Evolutionary conservation across 2,113 vertebrate genomes (phyloP), one percentile per base, ranked within the genome.

Genomic region (Agapornis roseicollis): DNA sequence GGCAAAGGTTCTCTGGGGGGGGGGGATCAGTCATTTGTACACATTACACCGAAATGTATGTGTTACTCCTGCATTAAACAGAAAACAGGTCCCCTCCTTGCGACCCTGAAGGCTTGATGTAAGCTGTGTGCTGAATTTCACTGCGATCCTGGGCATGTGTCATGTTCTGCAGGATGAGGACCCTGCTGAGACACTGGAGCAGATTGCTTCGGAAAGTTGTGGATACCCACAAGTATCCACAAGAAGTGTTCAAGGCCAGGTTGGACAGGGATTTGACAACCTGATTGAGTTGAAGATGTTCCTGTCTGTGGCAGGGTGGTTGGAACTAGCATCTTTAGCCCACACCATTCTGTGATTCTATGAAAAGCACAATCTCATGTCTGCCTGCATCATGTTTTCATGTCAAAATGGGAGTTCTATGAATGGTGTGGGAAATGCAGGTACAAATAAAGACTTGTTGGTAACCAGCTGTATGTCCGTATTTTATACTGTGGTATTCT

Each of bases 141-240:
- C 29, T 17, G 63, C 2, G 0, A 3, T 39, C 16, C 23, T 24
- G 41, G 41, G 1, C 1, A 1, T 6, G 4, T 1, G 0, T 14
- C 2, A 7, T 28, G 44, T 29, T 80, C 31, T n/a, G 29, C 66
- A 76, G 76, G 18, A 12, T 28, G 23, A 58, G n/a, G 53, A 33
- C 5, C 7, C 42, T 35, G 47, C 22, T 56, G 44, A 22, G 55
- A n/a, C 33, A n/a, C 8, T 56, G 20, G 55, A 56, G 19, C 55
- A 22, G 55, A n/a, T n/a, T 56, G 31, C 19, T 56, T n/a, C 9
- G 19, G 33, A 56, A 56, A n/a, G 55, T 22, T 56, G 55, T 56
- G 55, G 33, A 9, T 56, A 14, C 31, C 55, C 19, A n/a, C n/a
- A n/a, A n/a, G n/a, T n/a, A n/a, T n/a, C n/a, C n/a, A n/a, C n/a